Percentiles rank a stretch among this genome's conserved stretches.
These are phyloP conservation scores for Syngnathus scovelli DNA, from an alignment of 2,113 vertebrate species.

Conservation along the genomic window DNA sequence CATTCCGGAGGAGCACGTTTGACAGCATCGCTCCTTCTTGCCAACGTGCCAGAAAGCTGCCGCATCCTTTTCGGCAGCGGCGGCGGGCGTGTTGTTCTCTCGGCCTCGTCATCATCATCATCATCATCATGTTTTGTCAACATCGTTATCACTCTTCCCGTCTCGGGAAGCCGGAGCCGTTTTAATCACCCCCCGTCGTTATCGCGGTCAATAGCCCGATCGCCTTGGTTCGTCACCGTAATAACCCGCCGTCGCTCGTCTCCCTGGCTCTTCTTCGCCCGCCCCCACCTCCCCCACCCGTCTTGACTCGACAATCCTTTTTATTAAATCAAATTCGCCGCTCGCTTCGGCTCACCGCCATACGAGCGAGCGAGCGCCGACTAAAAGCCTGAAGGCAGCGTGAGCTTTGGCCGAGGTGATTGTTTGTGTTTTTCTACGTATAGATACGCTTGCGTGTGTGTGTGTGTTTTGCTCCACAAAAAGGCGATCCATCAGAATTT, in stretches of 20 bases:
- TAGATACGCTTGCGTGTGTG: background rate
- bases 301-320: constrained; percentile 45
- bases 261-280: background rate
- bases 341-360: constrained; percentile 13
- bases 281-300: background rate
- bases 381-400: constrained; percentile 45
- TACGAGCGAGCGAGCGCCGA: constrained; percentile 43
- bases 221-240: background rate
- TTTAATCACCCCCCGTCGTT: constrained; percentile 8
- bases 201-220: constrained; percentile 8
- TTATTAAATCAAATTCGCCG: constrained; percentile 61
- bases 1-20: background rate
- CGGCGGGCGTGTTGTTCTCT: background rate
- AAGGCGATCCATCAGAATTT: constrained; percentile 48
- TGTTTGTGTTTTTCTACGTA: background rate
- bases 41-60: background rate
- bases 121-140: constrained; percentile 4
- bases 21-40: background rate
- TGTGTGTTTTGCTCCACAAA: constrained; percentile 8
- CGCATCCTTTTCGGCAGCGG: background rate
- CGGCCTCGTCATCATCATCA: background rate
- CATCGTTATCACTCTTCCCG: background rate
- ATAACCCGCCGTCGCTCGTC: background rate
- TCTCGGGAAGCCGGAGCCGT: constrained; percentile 1
- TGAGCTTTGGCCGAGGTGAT: constrained; percentile 16